phyloP scores from a whole-genome alignment of 1,140 invertebrate genomes.

The Brachionus calyciflorus region DNA sequence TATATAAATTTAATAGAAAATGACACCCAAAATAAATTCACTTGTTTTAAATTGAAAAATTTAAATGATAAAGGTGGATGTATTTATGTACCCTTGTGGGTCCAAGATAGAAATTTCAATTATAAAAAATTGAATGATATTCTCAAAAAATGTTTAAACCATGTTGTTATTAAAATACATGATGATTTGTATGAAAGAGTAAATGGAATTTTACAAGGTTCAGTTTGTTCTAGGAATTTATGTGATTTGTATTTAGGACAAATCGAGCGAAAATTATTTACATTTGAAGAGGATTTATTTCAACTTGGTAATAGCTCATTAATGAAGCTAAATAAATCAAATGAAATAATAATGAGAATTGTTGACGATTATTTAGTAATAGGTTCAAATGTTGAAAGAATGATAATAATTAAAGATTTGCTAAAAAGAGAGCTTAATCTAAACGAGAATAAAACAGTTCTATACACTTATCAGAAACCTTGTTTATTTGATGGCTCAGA shows the following conservation, averaged over 20 bases:
- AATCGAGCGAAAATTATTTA: constrained; percentile 28
- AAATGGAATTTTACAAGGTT: constrained; percentile 34
- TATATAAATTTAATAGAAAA: constrained; percentile 13
- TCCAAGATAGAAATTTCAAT: constrained; percentile 33
- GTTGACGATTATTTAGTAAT: constrained; percentile 40
- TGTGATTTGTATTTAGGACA: constrained; percentile 35
- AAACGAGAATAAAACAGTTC: constrained; percentile 19
- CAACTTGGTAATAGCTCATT: too few species aligned
- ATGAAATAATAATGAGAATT: constrained; percentile 33
- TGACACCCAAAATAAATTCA: neutral
- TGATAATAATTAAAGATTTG: constrained; percentile 10
- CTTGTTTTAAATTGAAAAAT: neutral
- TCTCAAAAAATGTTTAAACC: constrained; percentile 37
- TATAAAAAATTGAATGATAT: constrained; percentile 29
- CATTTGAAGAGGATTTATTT: neutral
- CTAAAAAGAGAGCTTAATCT: constrained; percentile 11
- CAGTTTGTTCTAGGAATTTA: constrained; percentile 12
- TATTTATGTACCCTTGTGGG: constrained; percentile 36
- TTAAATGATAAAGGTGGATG: neutral
- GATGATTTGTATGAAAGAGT: constrained; percentile 41
- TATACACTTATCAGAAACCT: neutral
- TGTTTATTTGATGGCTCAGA: too few species aligned
- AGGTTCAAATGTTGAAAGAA: neutral
- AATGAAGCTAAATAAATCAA: constrained; percentile 11
- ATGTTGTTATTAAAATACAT: constrained; percentile 39